These are phyloP conservation scores for Ypsolopha scabrella DNA, from an alignment of 2,888 invertebrate species.

Conservation along the genomic window DNA sequence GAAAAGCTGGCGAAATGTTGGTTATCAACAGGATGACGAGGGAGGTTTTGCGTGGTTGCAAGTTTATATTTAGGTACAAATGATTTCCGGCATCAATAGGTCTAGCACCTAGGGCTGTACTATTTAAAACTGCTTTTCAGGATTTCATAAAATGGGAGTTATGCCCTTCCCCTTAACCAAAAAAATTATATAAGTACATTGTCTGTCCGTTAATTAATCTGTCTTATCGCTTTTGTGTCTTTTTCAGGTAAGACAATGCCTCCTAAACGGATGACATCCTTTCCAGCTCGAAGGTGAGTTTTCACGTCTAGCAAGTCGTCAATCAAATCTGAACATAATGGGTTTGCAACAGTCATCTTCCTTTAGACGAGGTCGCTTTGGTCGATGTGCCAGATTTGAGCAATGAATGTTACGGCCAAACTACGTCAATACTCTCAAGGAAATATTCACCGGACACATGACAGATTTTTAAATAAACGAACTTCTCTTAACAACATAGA, in stretches of 20 bases:
- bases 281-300: constrained; percentile 38
- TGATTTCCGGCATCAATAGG: too few species aligned
- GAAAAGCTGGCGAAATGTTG: too few species aligned
- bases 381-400: constrained; percentile 30
- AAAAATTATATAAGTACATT: too few species aligned
- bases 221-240: constrained; percentile 15
- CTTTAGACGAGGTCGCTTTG: constrained; percentile 11
- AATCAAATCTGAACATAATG: constrained; percentile 24
- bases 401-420: constrained; percentile 15
- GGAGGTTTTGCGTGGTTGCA: too few species aligned
- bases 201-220: background rate
- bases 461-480: constrained; percentile 30
- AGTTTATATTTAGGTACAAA: too few species aligned
- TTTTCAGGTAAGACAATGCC: constrained; percentile 67
- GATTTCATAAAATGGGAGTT: too few species aligned
- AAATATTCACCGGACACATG: background rate
- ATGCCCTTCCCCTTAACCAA: too few species aligned
- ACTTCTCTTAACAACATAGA: constrained; percentile 33
- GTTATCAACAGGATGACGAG: too few species aligned
- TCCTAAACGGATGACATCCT: constrained; percentile 56
- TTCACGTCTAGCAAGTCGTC: constrained; percentile 30
- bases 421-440: constrained; percentile 15
- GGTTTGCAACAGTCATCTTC: background rate
- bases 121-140: too few species aligned
- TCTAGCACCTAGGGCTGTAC: too few species aligned